These are phyloP conservation scores for Sylvia atricapilla DNA, from an alignment of 2,113 vertebrate species.

Conservation along the genomic window DNA sequence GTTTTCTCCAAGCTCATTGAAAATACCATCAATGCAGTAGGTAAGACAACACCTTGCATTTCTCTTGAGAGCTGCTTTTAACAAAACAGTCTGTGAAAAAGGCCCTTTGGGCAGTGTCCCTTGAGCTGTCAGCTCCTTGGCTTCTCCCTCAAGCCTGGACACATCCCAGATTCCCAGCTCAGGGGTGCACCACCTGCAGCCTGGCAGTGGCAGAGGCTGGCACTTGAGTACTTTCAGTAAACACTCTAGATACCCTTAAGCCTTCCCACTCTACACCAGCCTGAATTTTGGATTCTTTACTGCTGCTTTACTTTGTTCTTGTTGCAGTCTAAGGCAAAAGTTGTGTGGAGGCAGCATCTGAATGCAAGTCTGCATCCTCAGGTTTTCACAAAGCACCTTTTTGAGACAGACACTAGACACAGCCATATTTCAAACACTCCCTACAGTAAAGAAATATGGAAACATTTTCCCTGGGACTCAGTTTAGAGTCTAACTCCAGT, in stretches of 20 bases:
- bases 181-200: rapidly evolving
- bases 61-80: not conserved
- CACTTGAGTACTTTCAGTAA: not conserved
- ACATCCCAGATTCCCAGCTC: not conserved
- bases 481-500: not conserved
- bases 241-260: not conserved
- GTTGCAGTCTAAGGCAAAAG: not conserved
- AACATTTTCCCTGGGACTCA: not conserved
- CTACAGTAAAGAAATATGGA: not conserved
- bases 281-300: not conserved
- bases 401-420: not conserved
- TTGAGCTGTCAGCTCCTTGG: not conserved
- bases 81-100: not conserved
- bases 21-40: not conserved
- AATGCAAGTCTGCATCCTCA: not conserved
- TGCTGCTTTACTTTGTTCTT: not conserved
- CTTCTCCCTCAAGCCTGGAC: not conserved
- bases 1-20: not conserved
- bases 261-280: not conserved
- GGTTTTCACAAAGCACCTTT: not conserved
- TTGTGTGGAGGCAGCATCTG: not conserved
- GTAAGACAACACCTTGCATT: not conserved
- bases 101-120: not conserved
- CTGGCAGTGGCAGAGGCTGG: rapidly evolving
- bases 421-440: not conserved